Conservation (phyloP, 2,888 invertebrate genomes). For the Athalia rosae region DNA sequence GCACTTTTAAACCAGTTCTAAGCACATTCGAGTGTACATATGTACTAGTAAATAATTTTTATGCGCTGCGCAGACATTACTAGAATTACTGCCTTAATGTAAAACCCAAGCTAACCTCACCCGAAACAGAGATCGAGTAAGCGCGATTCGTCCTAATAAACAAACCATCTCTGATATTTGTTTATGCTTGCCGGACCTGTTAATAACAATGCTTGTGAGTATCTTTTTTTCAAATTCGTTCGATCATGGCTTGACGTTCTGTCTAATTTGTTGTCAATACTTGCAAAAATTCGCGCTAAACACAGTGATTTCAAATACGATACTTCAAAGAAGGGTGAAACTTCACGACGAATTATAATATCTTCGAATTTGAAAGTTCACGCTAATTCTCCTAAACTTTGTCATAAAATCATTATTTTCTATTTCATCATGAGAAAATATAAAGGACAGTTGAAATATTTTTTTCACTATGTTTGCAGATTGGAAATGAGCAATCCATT, state of each 20-base stretch:
- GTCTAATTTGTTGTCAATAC: conserved; percentile 22
- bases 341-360: no score
- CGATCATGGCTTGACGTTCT: neutral
- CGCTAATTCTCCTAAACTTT: no score
- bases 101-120: no score
- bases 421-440: neutral
- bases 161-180: conserved; percentile 30
- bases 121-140: no score
- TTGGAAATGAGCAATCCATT: conserved; percentile 72
- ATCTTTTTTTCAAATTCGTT: conserved; percentile 36
- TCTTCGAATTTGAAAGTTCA: no score
- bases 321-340: no score
- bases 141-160: neutral
- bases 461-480: conserved; percentile 58
- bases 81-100: no score
- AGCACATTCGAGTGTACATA: no score
- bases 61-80: no score
- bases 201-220: conserved; percentile 65
- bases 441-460: neutral
- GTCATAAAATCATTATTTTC: no score
- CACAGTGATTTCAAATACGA: no score
- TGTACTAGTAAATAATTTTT: no score
- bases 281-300: neutral
- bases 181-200: conserved; percentile 56
- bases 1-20: conserved; percentile 29